Percentiles rank a stretch among this genome's conserved stretches.
These are phyloP conservation scores for Garra rufa DNA, from an alignment of 2,113 vertebrate genomes.

Conservation along the genomic window DNA sequence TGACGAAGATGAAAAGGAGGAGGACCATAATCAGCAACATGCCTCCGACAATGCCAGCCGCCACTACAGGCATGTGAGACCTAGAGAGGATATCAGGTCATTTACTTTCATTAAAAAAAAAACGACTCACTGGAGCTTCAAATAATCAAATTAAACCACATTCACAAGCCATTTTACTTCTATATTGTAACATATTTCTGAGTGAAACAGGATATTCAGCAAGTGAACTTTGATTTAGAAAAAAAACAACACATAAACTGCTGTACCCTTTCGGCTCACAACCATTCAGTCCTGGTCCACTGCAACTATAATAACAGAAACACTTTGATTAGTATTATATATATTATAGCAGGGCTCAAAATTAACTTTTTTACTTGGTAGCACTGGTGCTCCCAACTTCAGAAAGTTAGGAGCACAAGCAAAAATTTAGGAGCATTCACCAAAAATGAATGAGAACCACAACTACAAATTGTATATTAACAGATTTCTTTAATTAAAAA, in stretches of 20 bases:
- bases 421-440: no score
- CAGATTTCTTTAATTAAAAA: no score
- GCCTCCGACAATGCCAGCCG: conserved; percentile 80
- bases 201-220: neutral
- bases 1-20: conserved; percentile 76
- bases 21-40: conserved; percentile 81
- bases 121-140: neutral
- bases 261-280: conserved; percentile 47
- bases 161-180: neutral
- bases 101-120: neutral
- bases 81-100: conserved; percentile 60
- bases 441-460: no score
- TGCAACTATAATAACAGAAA: conserved; percentile 53
- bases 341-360: neutral
- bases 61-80: conserved; percentile 75
- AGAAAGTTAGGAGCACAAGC: no score
- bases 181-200: neutral
- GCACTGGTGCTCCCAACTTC: no score
- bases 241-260: neutral
- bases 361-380: no score
- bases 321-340: neutral
- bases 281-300: conserved; percentile 53
- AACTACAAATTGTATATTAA: no score
- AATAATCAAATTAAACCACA: neutral
- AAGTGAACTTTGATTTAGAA: neutral